A percentile compares a stretch with the other conserved stretches of the same genome.
Conservation (phyloP, 2,113 vertebrate species). For the Proteles cristata region DNA sequence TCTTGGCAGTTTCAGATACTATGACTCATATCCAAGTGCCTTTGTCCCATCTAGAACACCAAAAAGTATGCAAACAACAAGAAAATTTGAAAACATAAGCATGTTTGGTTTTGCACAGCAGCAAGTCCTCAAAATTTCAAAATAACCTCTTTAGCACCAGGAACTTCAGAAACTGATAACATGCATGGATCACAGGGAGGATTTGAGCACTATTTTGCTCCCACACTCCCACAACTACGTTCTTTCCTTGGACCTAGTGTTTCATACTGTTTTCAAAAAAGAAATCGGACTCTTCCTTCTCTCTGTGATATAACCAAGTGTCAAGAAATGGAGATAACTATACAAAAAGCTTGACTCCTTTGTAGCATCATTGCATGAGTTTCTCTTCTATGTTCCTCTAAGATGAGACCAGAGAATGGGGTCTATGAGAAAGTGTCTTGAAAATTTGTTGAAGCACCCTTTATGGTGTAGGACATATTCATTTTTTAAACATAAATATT, state of each 20-base stretch:
- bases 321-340: constrained; percentile 30
- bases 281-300: constrained; percentile 12
- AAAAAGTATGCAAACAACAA: neutral
- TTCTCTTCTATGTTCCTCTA: constrained; percentile 5
- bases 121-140: neutral
- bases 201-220: neutral
- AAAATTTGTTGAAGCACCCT: neutral
- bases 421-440: neutral
- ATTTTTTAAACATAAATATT: neutral
- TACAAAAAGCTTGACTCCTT: neutral
- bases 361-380: neutral
- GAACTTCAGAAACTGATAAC: neutral
- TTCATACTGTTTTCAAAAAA: constrained; percentile 41
- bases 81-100: neutral
- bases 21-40: neutral
- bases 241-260: constrained; percentile 9
- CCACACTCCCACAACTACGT: neutral
- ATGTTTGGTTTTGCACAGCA: neutral
- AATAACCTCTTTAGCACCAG: neutral
- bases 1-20: neutral
- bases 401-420: constrained; percentile 17
- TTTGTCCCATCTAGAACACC: neutral
- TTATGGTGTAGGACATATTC: neutral
- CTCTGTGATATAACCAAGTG: neutral
- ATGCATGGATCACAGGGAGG: neutral